These are phyloP conservation scores for Chanos chanos DNA, from an alignment of 2,797 vertebrate species.

Conservation along the genomic window DNA sequence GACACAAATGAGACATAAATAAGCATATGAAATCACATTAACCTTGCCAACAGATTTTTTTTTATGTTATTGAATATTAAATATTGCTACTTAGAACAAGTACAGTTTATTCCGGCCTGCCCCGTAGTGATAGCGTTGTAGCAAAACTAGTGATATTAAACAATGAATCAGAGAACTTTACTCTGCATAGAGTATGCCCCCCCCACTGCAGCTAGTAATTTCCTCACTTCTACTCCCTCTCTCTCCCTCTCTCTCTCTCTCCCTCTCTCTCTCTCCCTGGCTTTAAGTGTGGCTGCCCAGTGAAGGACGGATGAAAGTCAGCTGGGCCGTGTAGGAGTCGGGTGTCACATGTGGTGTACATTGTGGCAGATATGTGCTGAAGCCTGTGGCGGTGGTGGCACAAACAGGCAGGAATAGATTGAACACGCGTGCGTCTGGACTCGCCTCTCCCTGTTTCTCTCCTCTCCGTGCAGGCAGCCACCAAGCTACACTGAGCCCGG, in stretches of 20 bases:
- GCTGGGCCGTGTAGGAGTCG: conserved; percentile 23
- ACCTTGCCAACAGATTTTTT: too few species aligned
- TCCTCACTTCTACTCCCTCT: conserved; percentile 4
- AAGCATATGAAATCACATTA: too few species aligned
- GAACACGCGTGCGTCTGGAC: conserved; percentile 44
- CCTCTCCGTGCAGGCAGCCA: conserved; percentile 39
- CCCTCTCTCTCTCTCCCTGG: conserved; percentile 32
- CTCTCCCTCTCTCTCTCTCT: conserved; percentile 1
- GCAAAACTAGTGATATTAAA: too few species aligned
- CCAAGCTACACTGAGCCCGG: conserved; percentile 30
- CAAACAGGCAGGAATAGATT: conserved; percentile 64
- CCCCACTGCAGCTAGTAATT: too few species aligned
- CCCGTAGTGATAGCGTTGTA: too few species aligned
- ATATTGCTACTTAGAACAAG: too few species aligned
- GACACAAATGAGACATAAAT: too few species aligned
- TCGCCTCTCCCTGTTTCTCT: conserved; percentile 45
- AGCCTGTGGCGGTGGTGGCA: conserved; percentile 60
- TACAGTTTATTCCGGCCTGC: too few species aligned
- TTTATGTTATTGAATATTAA: neutral
- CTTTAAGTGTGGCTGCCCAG: conserved; percentile 47
- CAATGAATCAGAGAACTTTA: too few species aligned
- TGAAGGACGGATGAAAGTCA: conserved; percentile 71
- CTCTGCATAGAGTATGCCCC: too few species aligned
- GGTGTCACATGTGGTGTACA: conserved; percentile 56
- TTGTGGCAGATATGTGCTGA: conserved; percentile 61